Evolutionary conservation across 2,888 invertebrate species (phyloP), one percentile per base, ranked within the genome.

Genomic region (Hoplodrina ambigua): DNA sequence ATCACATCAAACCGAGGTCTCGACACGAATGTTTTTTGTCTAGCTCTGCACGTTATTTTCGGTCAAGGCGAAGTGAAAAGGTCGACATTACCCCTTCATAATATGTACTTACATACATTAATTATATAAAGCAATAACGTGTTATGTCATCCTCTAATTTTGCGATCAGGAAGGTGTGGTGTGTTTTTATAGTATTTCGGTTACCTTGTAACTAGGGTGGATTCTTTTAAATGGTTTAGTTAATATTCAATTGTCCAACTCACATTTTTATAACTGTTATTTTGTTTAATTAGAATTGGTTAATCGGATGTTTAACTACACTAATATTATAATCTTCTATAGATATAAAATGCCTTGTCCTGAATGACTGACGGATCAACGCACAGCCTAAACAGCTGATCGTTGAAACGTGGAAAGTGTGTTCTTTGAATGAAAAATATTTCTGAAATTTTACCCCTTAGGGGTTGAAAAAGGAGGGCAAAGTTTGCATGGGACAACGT

Each of bases 1-100:
- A 83, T 79, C 74, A 83, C 72, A 66, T 66, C 55, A 78, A 62
- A 59, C 50, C 53, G 54, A 46, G 62, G 66, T 55, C 62, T 59
- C 71, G 63, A 69, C 81, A 72, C 81, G 67, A 79, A 72, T 72
- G 69, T 63, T 75, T 80, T 82, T 79, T 81, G 68, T 72, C 70
- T 69, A 73, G 61, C 71, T 69, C 67, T 65, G 65, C 77, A 69
- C 59, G 77, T 75, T 54, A 80, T 69, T 70, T 69, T 73, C 64
- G 65, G 78, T 72, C 80, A 81, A 78, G 72, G 80, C 70, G 57
- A 79, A 79, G 56, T 76, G 53, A 65, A 77, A 81, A 79, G 66
- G 79, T 65, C 66, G 62, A 44, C 58, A 68, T 72, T 70, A 80
- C 67, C 71, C 62, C 77, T 64, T 63, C 58, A 69, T 75, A 64